Evolutionary conservation across 2,888 invertebrate species (phyloP), one percentile per base, ranked within the genome.

Genomic region (Ophion ellenae): DNA sequence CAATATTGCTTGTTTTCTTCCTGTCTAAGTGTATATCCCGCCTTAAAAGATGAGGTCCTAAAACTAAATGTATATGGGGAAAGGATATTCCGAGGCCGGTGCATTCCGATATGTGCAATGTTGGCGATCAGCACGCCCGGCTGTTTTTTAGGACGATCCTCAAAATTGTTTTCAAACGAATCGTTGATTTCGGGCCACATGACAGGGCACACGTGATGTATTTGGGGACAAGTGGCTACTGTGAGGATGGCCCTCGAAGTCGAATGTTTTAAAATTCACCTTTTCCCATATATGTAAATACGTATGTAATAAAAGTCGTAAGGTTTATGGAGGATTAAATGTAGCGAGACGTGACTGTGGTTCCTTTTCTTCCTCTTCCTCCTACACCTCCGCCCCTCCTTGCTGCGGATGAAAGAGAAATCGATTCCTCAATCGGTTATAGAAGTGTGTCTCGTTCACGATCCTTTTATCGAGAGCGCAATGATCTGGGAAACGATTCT

Each of bases 381-480:
- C 53, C 14, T 17, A 53, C 53, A 11, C 53, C 14, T 17, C 14
- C 53, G 17, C 53, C 40, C 64, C 63, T 70, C 24, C 36, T 66
- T 78, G 77, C 78, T 86, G 77, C 86, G 81, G 86, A 83, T 84
- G 78, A 84, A 86, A 81, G 86, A 78, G 86, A 86, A 86, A 86
- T 86, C 86, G 83, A 86, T 86, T 86, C 86, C 74, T 75, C 86
- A 83, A 86, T 86, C 86, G 86, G 57, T 86, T 83, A 83, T 86
- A 81, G 83, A 81, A 83, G 59, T 81, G 83, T 83, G 79, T 83
- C 79, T 85, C 66, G 76, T 73, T 83, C 83, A 61, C 73, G 74
- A 67, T 83, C 73, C 61, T 86, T 78, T 81, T 81, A 86, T 86
- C 81, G 59, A 69, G 76, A 75, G 85, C 79, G 80, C 79, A 85